These are phyloP conservation scores for Uloborus diversus DNA, from an alignment of 1,140 invertebrate genomes.

Conservation along the genomic window DNA sequence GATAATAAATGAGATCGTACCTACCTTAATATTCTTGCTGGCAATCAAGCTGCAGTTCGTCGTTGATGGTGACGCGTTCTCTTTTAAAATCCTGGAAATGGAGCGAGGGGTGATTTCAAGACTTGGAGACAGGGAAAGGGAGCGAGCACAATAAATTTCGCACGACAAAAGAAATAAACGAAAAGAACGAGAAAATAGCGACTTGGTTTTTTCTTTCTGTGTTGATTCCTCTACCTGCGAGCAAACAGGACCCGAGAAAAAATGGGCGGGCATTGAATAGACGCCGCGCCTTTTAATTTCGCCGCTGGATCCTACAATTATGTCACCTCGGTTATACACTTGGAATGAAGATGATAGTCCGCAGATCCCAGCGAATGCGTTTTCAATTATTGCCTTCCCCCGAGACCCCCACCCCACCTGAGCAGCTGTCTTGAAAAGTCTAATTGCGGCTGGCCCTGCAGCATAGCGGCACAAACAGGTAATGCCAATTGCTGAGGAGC, in stretches of 20 bases:
- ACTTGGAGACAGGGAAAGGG: too few species aligned
- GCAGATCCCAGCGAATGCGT: conserved; percentile 23
- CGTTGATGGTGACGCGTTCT: too few species aligned
- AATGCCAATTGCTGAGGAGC: conserved; percentile 9
- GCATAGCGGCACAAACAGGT: neutral
- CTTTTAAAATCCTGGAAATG: too few species aligned
- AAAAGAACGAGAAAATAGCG: neutral
- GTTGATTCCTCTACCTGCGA: neutral
- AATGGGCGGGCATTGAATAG: conserved; percentile 17
- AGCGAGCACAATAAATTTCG: neutral
- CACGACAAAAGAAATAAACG: neutral
- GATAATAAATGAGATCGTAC: too few species aligned
- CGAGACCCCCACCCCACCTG: neutral
- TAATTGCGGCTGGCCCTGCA: conserved; percentile 5
- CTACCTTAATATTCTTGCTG: too few species aligned
- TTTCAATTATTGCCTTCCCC: conserved; percentile 42
- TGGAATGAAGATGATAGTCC: conserved; percentile 31
- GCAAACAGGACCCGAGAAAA: neutral
- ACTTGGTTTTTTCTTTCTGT: neutral
- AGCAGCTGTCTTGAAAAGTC: conserved; percentile 22
- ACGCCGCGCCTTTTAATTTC: conserved; percentile 37
- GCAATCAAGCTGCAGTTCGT: too few species aligned
- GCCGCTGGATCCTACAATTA: conserved; percentile 42
- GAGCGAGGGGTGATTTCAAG: too few species aligned
- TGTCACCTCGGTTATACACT: conserved; percentile 46